Evolutionary conservation across 1,140 invertebrate genomes (phyloP), one percentile per base, ranked within the genome.

Genomic region (Hycleus cichorii): DNA sequence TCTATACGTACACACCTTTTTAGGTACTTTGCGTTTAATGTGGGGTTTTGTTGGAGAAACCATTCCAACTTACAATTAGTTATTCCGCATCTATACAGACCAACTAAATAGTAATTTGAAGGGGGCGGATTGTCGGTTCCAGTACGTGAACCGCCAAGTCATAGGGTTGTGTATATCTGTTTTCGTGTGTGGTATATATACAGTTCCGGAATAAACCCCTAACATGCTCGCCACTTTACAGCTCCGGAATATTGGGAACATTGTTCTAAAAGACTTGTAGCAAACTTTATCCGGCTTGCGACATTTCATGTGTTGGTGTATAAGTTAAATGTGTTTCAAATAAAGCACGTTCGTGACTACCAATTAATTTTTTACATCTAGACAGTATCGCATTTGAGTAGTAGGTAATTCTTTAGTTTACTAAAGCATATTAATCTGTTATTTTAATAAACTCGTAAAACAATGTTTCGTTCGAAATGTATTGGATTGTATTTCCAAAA

Each of bases 141-240:
- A 53, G 18, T 53, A 53, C 45, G 51, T 53, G 51, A 49, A 49
- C 48, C 42, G 39, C 42, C 45, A 53, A 53, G 51, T 53, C 51
- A 40, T 42, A 53, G 51, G 51, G 51, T 46, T 46, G 51, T n/a
- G 42, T 32, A 2, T 32, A 32, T 7, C 4, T 32, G 32, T 32
- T 4, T 32, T 4, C 7, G 32, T 32, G 32, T 32, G 27, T 10
- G 38, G 38, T 32, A 53, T 53, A 18, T 18, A 18, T 53, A 53
- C 45, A 53, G 24, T 49, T 49, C 48, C 48, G 38, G 48, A 53
- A 52, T 38, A 52, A 53, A 32, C 24, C 32, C 50, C 50, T 49
- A 49, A 49, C 48, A 25, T 52, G 50, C 51, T 46, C 12, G 51
- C 42, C 47, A 42, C 44, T 45, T 53, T 53, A 45, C 42, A 43